Evolutionary conservation across 2,113 vertebrate species (phyloP), one percentile per base, ranked within the genome.

Genomic region (Crotalus viridis): DNA sequence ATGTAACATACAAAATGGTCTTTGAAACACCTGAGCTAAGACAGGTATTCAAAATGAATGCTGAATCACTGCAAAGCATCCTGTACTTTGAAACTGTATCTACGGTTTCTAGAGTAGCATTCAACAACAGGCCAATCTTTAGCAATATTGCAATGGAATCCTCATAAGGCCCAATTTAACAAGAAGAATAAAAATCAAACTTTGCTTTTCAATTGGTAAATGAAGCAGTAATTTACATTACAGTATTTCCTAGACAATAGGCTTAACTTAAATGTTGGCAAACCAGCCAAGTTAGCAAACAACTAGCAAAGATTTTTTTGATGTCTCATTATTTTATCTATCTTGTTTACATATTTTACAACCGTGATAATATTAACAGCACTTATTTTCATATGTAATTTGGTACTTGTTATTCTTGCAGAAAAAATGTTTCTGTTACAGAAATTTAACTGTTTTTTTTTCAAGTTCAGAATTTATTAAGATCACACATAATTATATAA

Each of bases 361-460:
- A 26, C n/a, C 55, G 46, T 33, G 21, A 89, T 85, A 2, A 9
- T 93, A 24, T 39, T 33, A 69, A 92, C 46, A n/a, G 43, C 0
- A 5, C 90, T 54, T 55, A 46, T 24, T 95, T 94, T 92, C 17
- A 26, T 74, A 46, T 1, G 64, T 94, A 94, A 69, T 89, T 51
- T 26, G 10, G 56, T 39, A 91, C 87, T 85, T 95, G 0, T 89
- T 94, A 55, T 17, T 13, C 43, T 54, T 61, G 55, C 0, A 52
- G 87, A 54, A 10, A 10, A 6, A 89, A 85, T 39, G 61, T 92
- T 90, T 43, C 56, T 52, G 61, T 87, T 28, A n/a, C 4, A 2
- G 55, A 90, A 89, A 59, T 17, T 69, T 89, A 64, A 22, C 17
- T 59, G 10, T 0, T 0, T 1, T n/a, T n/a, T 15, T 90, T 94